Evolutionary conservation across 2,113 vertebrate species (phyloP).

Genomic region (Andinoacara biseriatus): DNA sequence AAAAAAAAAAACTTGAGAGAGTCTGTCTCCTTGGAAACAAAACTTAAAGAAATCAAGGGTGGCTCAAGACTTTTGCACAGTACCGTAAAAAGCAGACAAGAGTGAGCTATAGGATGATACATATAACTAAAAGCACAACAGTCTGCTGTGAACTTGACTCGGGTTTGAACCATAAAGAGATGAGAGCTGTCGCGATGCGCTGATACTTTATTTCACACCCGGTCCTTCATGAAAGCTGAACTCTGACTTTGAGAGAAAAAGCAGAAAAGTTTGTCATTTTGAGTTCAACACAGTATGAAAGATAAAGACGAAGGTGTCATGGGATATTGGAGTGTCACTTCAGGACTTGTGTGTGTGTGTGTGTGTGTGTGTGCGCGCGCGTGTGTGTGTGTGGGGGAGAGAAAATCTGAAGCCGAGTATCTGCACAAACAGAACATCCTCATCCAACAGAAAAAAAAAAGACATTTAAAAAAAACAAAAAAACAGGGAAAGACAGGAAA

Average conservation of each 20-base stretch:
- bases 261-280: slow-evolving; percentile 25
- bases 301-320: not conserved
- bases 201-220: not conserved
- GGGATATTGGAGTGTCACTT: not conserved
- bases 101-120: not conserved
- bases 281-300: slow-evolving; percentile 17
- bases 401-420: not conserved
- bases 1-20: too few relatives aligned
- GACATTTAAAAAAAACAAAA: not conserved
- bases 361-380: too few relatives aligned
- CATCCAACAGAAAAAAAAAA: not conserved
- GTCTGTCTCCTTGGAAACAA: not conserved
- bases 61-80: not conserved
- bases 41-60: too few relatives aligned
- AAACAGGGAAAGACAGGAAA: not conserved
- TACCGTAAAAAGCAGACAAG: not conserved
- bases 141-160: not conserved
- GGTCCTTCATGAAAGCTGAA: slow-evolving; percentile 12
- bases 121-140: not conserved
- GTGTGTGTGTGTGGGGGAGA: not conserved
- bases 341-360: not conserved
- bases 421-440: not conserved
- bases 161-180: not conserved
- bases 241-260: slow-evolving; percentile 16
- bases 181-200: not conserved